Evolutionary conservation across 2,797 vertebrate genomes (phyloP).

Genomic region (Ispidina picta): DNA sequence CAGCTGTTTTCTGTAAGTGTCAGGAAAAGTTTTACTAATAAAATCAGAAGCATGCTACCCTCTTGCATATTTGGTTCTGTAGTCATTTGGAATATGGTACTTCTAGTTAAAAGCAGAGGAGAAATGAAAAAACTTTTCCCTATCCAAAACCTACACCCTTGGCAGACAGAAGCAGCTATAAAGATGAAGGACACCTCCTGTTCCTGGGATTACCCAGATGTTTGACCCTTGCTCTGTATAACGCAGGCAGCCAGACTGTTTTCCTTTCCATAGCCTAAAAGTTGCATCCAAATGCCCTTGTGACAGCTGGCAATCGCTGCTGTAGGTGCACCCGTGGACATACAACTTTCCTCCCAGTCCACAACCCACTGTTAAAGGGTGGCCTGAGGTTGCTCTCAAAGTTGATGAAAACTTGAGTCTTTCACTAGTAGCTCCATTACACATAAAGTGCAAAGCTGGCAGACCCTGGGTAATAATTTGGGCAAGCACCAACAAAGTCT

Average conservation of each 20-base stretch:
- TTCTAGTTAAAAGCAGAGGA: neutral
- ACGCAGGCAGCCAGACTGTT: neutral
- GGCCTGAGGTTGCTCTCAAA: neutral
- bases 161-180: neutral
- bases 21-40: conserved; percentile 1
- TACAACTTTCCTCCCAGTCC: neutral
- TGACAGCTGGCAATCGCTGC: neutral
- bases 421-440: neutral
- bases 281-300: neutral
- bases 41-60: neutral
- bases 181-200: neutral
- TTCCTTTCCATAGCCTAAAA: neutral
- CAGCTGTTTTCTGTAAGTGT: neutral
- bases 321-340: fast-evolving
- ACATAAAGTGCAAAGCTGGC: neutral
- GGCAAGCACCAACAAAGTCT: neutral
- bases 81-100: neutral
- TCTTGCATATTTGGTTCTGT: neutral
- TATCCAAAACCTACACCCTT: neutral
- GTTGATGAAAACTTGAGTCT: neutral
- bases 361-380: neutral
- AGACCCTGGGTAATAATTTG: neutral
- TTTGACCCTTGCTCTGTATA: neutral
- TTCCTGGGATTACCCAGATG: neutral
- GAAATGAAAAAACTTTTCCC: neutral